Conservation (phyloP, 2,797 vertebrate species). For the Malacoctenus gilli region DNA sequence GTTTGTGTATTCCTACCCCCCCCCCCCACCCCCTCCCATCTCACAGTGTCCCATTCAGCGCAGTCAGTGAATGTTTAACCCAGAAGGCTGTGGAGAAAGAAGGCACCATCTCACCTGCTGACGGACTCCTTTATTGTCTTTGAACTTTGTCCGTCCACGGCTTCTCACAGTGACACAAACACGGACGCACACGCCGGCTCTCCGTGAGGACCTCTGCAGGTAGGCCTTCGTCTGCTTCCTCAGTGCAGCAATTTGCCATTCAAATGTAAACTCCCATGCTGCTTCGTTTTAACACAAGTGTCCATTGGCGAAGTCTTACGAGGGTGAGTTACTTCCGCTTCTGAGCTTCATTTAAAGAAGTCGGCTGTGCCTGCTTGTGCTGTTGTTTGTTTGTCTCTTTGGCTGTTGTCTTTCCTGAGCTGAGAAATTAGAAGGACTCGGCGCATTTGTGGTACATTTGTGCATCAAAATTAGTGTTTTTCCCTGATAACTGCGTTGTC, state of each 20-base stretch:
- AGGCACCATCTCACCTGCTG: slow-evolving; percentile 52
- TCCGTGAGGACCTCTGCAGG: slow-evolving; percentile 81
- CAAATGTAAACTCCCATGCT: neutral
- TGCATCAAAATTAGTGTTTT: too few species aligned
- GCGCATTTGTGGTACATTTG: too few species aligned
- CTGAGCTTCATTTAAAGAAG: neutral
- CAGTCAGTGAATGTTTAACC: slow-evolving; percentile 85
- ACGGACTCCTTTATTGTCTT: slow-evolving; percentile 52
- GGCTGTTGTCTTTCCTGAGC: too few species aligned
- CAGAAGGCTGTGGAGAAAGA: slow-evolving; percentile 32
- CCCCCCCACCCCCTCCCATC: slow-evolving; percentile 3
- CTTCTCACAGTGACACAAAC: slow-evolving; percentile 13
- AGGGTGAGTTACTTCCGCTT: neutral
- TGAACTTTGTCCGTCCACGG: slow-evolving; percentile 80
- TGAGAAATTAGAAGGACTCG: too few species aligned
- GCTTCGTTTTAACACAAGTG: neutral
- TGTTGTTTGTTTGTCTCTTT: too few species aligned
- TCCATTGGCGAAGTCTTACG: too few species aligned
- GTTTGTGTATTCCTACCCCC: too few species aligned
- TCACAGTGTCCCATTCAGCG: slow-evolving; percentile 2
- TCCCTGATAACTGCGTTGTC: too few species aligned
- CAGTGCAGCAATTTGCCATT: slow-evolving; percentile 8
- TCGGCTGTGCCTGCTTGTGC: neutral
- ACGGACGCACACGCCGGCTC: slow-evolving; percentile 25
- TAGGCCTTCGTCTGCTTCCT: slow-evolving; percentile 52